Conservation (phyloP, 2,113 vertebrate genomes). For the Anoura caudifer region DNA sequence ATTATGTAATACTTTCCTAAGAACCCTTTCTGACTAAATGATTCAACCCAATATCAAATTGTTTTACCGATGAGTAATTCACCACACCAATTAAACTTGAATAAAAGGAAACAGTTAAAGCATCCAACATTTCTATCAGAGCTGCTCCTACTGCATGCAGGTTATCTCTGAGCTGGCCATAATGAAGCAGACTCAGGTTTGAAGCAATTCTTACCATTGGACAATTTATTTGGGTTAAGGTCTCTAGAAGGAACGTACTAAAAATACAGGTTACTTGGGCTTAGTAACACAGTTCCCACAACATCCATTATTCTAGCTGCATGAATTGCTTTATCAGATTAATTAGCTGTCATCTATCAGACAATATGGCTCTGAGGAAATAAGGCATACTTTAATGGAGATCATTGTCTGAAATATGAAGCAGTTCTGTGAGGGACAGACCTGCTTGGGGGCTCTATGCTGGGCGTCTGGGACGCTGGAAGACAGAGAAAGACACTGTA, state of each 20-base stretch:
- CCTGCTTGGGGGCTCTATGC: not conserved
- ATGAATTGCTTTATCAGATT: conserved; percentile 71
- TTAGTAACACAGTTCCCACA: conserved; percentile 54
- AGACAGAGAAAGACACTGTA: not conserved
- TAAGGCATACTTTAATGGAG: conserved; percentile 64
- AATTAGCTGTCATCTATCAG: conserved; percentile 68
- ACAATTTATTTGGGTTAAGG: conserved; percentile 56
- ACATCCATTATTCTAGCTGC: conserved; percentile 57
- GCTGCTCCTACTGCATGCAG: not conserved
- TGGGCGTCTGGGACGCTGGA: not conserved
- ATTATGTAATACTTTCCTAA: conserved; percentile 3
- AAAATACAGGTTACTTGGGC: conserved; percentile 58
- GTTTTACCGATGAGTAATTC: not conserved
- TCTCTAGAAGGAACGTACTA: conserved; percentile 51
- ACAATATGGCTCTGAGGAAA: conserved; percentile 70
- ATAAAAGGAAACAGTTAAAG: not conserved
- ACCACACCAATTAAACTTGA: not conserved
- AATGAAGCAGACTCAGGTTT: not conserved
- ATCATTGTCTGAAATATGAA: conserved; percentile 51
- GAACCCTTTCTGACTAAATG: not conserved
- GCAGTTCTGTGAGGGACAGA: conserved; percentile 8
- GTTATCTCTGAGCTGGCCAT: not conserved
- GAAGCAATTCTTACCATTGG: not conserved
- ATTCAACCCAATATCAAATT: not conserved
- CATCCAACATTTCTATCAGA: not conserved